A percentile compares a stretch with the other conserved stretches of the same genome.
phyloP scores from a whole-genome alignment of 1,140 invertebrate genomes.

The Venturia canescens region DNA sequence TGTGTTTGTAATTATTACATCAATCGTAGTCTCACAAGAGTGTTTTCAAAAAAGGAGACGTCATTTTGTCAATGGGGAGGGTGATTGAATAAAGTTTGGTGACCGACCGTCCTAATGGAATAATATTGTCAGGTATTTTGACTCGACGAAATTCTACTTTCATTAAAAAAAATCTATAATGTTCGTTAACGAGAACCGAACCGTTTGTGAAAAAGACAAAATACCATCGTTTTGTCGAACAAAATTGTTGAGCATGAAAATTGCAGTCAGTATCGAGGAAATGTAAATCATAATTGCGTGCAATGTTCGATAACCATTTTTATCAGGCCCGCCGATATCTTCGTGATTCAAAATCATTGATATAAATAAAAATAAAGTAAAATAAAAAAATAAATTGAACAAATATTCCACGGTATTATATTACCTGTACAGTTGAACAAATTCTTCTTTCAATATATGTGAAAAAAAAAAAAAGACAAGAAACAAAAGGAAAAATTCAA shows the following conservation, averaged over 20 bases:
- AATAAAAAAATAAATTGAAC: not conserved
- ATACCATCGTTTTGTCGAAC: not conserved
- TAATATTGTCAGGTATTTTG: not conserved
- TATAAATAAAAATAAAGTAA: slow-evolving; percentile 15
- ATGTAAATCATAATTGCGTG: not conserved
- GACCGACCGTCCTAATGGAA: slow-evolving; percentile 52
- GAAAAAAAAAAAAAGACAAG: too few species aligned
- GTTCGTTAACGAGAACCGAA: not conserved
- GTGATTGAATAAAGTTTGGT: slow-evolving; percentile 48
- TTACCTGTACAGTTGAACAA: slow-evolving; percentile 46
- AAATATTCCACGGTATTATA: slow-evolving; percentile 42
- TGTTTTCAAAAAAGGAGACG: slow-evolving; percentile 21
- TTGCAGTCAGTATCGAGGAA: not conserved
- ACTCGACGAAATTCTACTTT: slow-evolving; percentile 15
- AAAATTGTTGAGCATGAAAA: not conserved
- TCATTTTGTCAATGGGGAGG: slow-evolving; percentile 14
- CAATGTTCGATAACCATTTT: slow-evolving; percentile 20
- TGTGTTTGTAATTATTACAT: slow-evolving; percentile 16
- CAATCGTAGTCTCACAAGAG: slow-evolving; percentile 8
- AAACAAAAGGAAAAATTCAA: not conserved
- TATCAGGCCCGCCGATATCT: not conserved
- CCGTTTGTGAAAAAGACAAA: not conserved
- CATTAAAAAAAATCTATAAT: slow-evolving; percentile 15
- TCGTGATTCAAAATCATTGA: slow-evolving; percentile 3
- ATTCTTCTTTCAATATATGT: slow-evolving; percentile 30